Conservation (phyloP, 2,888 invertebrate genomes). For the Argyresthia albistria region DNA sequence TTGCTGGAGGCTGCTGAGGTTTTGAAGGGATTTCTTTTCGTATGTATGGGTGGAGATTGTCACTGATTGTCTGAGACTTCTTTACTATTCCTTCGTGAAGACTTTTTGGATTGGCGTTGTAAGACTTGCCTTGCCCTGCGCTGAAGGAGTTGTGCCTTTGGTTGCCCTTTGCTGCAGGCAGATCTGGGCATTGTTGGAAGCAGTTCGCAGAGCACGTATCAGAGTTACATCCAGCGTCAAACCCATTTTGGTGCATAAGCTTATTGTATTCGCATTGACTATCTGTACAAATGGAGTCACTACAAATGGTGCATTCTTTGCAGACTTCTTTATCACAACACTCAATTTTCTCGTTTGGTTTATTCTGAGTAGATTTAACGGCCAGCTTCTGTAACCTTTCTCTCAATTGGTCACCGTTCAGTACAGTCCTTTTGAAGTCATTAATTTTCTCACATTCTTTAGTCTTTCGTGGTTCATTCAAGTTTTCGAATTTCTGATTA, state of each 20-base stretch:
- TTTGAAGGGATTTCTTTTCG: slow-evolving; percentile 58
- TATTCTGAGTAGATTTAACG: slow-evolving; percentile 57
- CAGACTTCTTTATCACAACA: slow-evolving; percentile 68
- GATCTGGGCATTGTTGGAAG: slow-evolving; percentile 48
- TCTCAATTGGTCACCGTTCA: slow-evolving; percentile 78
- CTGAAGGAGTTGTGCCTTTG: slow-evolving; percentile 65
- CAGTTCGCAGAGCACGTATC: slow-evolving; percentile 58
- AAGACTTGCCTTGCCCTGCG: slow-evolving; percentile 55
- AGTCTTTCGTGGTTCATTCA: slow-evolving; percentile 23
- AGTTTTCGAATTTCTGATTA: slow-evolving; percentile 22
- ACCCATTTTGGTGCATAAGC: slow-evolving; percentile 55
- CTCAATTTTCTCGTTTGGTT: slow-evolving; percentile 61
- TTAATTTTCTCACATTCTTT: slow-evolving; percentile 44
- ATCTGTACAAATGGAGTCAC: slow-evolving; percentile 64
- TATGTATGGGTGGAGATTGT: slow-evolving; percentile 65
- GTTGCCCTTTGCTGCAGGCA: slow-evolving; percentile 29
- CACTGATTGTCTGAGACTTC: slow-evolving; percentile 59
- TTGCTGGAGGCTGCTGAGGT: slow-evolving; percentile 26
- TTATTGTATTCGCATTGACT: slow-evolving; percentile 66
- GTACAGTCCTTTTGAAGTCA: slow-evolving; percentile 59
- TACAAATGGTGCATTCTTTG: slow-evolving; percentile 65
- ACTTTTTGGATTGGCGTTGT: slow-evolving; percentile 32
- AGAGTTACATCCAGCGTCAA: slow-evolving; percentile 55
- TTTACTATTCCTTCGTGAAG: slow-evolving; percentile 48
- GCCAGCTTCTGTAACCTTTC: slow-evolving; percentile 77